Conservation (phyloP, 1,140 invertebrate genomes). For the Carcinoscorpius rotundicauda region DNA sequence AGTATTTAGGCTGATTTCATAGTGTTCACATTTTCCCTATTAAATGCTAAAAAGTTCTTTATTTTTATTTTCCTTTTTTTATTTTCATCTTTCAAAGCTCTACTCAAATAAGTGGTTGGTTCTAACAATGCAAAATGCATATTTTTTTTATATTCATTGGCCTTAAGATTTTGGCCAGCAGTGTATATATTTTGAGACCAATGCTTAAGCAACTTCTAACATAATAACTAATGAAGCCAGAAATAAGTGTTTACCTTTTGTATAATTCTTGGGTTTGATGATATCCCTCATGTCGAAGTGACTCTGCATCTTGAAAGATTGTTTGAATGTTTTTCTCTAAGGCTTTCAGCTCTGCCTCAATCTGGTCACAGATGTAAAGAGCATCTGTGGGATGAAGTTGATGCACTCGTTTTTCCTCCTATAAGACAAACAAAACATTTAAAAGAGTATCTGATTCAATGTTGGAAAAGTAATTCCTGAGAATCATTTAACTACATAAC, state of each 20-base stretch:
- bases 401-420: constrained; percentile 68
- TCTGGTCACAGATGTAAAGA: constrained; percentile 76
- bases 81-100: neutral
- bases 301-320: constrained; percentile 80
- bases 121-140: too few species aligned
- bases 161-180: neutral
- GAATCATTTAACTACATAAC: neutral
- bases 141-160: neutral
- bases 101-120: neutral
- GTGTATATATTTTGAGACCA: neutral
- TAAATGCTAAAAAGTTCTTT: too few species aligned
- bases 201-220: neutral
- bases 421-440: constrained; percentile 3
- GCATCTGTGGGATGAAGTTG: constrained; percentile 82
- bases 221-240: neutral
- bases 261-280: constrained; percentile 62
- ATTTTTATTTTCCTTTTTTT: neutral
- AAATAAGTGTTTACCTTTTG: constrained; percentile 42
- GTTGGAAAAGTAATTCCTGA: too few species aligned
- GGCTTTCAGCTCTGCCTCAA: constrained; percentile 71
- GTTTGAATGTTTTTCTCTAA: constrained; percentile 78
- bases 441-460: neutral
- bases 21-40: too few species aligned
- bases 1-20: too few species aligned
- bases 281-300: constrained; percentile 72